phyloP scores from a whole-genome alignment of 2,888 invertebrate species.

The Catocala fraxini region DNA sequence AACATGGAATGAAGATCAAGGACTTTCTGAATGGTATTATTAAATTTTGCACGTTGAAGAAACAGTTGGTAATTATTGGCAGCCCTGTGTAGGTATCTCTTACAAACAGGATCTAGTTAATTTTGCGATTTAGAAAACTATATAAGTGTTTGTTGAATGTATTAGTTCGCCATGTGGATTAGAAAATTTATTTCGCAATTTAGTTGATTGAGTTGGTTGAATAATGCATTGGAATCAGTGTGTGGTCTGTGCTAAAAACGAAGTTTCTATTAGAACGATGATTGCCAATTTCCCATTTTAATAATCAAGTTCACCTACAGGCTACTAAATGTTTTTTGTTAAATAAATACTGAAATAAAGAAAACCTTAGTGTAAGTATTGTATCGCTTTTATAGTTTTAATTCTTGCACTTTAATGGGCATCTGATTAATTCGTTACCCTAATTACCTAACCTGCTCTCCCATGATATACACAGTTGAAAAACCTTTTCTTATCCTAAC shows the following conservation, averaged over 20 bases:
- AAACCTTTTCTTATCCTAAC: no score
- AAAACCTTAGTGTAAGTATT: no score
- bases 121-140: conserved; percentile 37
- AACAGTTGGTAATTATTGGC: conserved; percentile 66
- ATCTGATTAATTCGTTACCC: no score
- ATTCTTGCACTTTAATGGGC: no score
- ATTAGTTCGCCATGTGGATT: neutral
- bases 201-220: neutral
- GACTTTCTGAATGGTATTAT: neutral
- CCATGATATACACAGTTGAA: no score
- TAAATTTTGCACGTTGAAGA: conserved; percentile 41
- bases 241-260: conserved; percentile 1
- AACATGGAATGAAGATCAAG: neutral
- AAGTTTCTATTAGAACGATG: no score
- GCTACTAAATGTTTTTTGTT: no score
- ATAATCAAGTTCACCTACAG: no score
- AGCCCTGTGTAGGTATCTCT: conserved; percentile 56
- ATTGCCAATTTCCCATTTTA: no score
- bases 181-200: conserved; percentile 2
- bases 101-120: conserved; percentile 46
- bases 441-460: no score
- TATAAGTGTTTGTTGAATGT: conserved; percentile 35
- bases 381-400: no score
- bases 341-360: no score
- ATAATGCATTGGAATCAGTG: neutral